Base-by-base conservation (phyloP, 2,113 vertebrate species). In the Mesitornis unicolor region DNA sequence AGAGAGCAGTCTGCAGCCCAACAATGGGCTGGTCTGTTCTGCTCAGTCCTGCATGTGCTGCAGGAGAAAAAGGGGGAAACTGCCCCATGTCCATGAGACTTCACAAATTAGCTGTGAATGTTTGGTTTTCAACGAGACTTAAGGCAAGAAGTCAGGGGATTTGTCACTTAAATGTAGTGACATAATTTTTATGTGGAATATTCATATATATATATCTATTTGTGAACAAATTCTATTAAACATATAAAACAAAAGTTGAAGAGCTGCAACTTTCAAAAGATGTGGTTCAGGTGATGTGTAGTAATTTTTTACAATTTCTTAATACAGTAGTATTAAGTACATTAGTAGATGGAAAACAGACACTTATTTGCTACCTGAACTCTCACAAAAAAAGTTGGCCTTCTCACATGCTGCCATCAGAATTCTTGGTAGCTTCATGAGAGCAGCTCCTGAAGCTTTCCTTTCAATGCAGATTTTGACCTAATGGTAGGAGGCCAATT, bases 11-110 rank as follows among this genome's bases (percentile, higher is more conserved):
- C 79, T 93, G 81, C 71, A 63, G 54, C 38, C 21, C 68, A 94
- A 89, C 89, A 96, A 95, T 91, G 77, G 48, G 35, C 69, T 90
- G 59, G 13, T 93, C 64, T 93, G 93, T 94, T 89, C 86, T 90
- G 22, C 74, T 76, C 69, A 87, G 87, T 31, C 4, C 10, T 64
- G 81, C 45, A 26, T 68, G 87, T 50, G 45, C 61, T 75, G 73
- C 40, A 21, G 42, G 64, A 65, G 69, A 51, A 64, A 79, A 57
- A 69, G 29, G 35, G 42, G 36, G 63, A 88, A 80, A 48, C 20
- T 17, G 12, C 70, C 18, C 15, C 31, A 10, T 14, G 83, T 68
- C 45, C 17, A 26, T 26, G 47, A n/a, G 31, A 70, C 63, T 75
- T 93, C 83, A 69, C 36, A 75, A 84, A 56, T 76, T 35, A 78